Evolutionary conservation across 2,797 vertebrate species (phyloP), one percentile per base, ranked within the genome.

Genomic region (Enteromius radiatus): DNA sequence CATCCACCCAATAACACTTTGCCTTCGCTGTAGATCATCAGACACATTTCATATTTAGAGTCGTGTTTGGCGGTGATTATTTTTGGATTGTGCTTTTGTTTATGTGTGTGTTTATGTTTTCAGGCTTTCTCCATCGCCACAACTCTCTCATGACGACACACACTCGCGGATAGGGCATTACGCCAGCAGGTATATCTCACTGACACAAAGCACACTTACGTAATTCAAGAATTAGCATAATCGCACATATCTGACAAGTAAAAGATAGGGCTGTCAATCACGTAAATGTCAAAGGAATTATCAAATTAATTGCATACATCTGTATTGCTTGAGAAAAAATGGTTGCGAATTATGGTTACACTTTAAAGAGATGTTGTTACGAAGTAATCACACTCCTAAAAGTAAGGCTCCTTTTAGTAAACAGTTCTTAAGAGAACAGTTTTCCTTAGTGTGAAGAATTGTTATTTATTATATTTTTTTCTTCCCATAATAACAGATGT

Each of bases 131-230:
- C 97, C 96, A 88, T 97, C 97, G 89, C 97, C 97, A 52, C 96
- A 97, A 89, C 94, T 98, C 83, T 97, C 97, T 91, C 97, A 99
- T 81, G 98, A 99, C 78, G 98, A 99, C 91, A 99, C 98, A 82
- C 98, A 99, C 93, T 97, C 98, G 89, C 94, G 97, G 92, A 99
- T 99, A 95, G 98, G 98, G 87, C 97, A 99, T 79, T 99, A 97
- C 59, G 98, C 98, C 89, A 98, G 93, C 88, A 97, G 98, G 98
- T 99, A 96, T 12, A 87, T 86, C 49, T 76, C 45, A 69, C 82
- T 74, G 59, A 84, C 59, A 33, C 45, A 73, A 52, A 36, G 28
- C 8, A 52, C 70, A n/a, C 28, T 14, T 2, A 70, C 47, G 23
- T 12, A 6, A 49, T 49, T 47, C 47, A 19, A 21, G 69, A 71